A percentile compares a stretch with the other conserved stretches of the same genome.
These are phyloP conservation scores for Zygothrica quintamaculata DNA, from an alignment of 2,888 invertebrate genomes.

Conservation along the genomic window DNA sequence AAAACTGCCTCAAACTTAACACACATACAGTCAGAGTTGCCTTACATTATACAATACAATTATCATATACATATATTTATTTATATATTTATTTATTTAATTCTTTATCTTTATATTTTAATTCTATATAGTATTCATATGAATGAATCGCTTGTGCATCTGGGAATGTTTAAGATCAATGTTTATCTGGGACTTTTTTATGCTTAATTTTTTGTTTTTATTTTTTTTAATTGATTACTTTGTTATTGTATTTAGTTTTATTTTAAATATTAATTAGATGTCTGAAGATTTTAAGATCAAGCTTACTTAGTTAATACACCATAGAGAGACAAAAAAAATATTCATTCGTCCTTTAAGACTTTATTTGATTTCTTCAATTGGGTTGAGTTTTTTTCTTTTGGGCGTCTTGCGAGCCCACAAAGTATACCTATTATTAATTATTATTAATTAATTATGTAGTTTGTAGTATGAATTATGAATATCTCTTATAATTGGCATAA, in stretches of 20 bases:
- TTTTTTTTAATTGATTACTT: no score
- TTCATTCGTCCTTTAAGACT: no score
- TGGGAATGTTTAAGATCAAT: slow-evolving; percentile 34
- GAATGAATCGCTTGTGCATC: slow-evolving; percentile 44
- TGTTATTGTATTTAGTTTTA: slow-evolving; percentile 15
- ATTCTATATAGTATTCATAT: slow-evolving; percentile 1
- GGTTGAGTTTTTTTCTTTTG: neutral
- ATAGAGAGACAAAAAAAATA: neutral
- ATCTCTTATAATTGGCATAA: neutral
- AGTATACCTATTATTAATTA: neutral
- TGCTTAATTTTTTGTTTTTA: neutral
- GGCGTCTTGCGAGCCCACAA: neutral
- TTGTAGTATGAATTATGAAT: neutral
- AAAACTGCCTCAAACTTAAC: slow-evolving; percentile 69
- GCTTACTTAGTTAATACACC: neutral
- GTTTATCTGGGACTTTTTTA: slow-evolving; percentile 11
- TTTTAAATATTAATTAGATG: slow-evolving; percentile 24
- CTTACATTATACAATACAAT: slow-evolving; percentile 45
- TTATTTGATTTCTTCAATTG: neutral
- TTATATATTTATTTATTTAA: slow-evolving; percentile 10
- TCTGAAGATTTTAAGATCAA: neutral
- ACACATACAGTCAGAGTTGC: slow-evolving; percentile 70
- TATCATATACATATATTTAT: slow-evolving; percentile 20
- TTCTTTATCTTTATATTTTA: slow-evolving; percentile 6
- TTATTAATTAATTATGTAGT: neutral